phyloP scores from a whole-genome alignment of 2,113 vertebrate genomes.

The Ammodramus savannarum region DNA sequence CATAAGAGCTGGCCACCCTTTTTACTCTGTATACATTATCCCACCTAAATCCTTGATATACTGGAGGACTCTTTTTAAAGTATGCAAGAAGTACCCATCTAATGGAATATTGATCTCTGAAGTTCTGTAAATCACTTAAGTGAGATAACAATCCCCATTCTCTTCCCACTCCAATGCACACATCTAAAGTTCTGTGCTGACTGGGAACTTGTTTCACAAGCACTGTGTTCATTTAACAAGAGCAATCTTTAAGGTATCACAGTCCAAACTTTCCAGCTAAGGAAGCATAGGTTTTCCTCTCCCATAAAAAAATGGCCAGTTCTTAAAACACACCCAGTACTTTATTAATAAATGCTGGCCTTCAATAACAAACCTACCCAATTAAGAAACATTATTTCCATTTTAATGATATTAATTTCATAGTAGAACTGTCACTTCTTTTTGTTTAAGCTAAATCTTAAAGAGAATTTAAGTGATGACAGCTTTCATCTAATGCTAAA shows the following conservation, averaged over 20 bases:
- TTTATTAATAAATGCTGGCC: background rate
- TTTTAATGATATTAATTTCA: background rate
- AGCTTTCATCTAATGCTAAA: background rate
- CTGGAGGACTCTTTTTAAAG: background rate
- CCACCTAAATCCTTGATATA: background rate
- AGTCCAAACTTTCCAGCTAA: background rate
- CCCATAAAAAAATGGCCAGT: background rate
- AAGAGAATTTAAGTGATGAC: background rate
- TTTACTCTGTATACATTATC: background rate
- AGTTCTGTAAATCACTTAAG: background rate
- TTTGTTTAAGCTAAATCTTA: background rate
- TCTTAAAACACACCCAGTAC: background rate
- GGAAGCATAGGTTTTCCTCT: background rate
- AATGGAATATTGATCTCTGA: background rate
- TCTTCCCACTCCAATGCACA: background rate
- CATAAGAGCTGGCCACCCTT: background rate
- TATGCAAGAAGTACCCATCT: background rate
- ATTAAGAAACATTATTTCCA: background rate
- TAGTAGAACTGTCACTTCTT: background rate
- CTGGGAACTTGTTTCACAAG: background rate
- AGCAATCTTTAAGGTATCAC: background rate
- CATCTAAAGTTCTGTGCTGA: background rate
- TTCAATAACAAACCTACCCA: background rate
- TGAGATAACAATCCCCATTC: background rate
- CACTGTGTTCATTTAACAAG: background rate